Evolutionary conservation across 2,797 vertebrate species (phyloP).

Genomic region (Momotus momota): DNA sequence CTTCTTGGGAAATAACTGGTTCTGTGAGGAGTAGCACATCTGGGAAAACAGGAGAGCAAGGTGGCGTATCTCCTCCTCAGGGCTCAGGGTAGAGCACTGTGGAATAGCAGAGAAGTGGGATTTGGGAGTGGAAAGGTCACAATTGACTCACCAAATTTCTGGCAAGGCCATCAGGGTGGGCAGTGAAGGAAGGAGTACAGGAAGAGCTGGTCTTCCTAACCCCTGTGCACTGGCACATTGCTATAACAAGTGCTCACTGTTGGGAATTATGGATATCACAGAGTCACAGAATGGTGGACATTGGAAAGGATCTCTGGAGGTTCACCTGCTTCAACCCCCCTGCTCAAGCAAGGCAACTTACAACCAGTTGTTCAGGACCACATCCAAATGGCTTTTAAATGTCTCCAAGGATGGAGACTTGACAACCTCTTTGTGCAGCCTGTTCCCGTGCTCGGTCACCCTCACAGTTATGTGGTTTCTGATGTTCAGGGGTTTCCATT

Average conservation of each 20-base stretch:
- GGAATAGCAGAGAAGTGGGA: not conserved
- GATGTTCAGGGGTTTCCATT: not conserved
- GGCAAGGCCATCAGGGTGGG: not conserved
- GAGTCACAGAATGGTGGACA: not conserved
- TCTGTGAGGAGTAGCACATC: not conserved
- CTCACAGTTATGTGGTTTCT: rapidly evolving
- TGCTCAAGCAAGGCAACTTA: not conserved
- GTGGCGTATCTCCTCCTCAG: not conserved
- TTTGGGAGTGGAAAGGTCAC: not conserved
- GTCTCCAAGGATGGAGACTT: not conserved
- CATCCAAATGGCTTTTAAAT: rapidly evolving
- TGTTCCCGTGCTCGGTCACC: not conserved
- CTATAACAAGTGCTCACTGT: not conserved
- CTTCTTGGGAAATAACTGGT: not conserved
- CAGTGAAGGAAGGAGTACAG: not conserved
- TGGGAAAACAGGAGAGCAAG: not conserved
- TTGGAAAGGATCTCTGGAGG: not conserved
- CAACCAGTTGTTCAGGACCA: not conserved
- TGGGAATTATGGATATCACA: not conserved
- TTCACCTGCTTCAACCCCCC: not conserved
- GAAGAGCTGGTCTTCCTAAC: not conserved
- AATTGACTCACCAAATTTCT: not conserved
- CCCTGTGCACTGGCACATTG: rapidly evolving
- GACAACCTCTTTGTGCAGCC: not conserved
- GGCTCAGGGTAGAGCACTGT: not conserved